Evolutionary conservation across 2,113 vertebrate species (phyloP).

Genomic region (Trichomycterus rosablanca): DNA sequence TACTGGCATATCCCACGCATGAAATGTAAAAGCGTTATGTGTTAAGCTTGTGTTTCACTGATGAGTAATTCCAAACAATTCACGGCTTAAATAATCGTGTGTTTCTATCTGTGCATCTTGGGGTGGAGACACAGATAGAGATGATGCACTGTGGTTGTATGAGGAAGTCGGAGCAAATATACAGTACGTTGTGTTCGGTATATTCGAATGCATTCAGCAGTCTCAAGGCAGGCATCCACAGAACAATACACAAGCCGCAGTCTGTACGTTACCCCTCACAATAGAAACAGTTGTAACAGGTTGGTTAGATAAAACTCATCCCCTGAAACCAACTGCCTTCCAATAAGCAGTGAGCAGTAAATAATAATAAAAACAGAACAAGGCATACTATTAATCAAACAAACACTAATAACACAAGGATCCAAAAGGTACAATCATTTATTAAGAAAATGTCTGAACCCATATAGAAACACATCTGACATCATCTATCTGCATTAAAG

Average conservation of each 20-base stretch:
- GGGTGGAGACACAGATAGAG: slow-evolving; percentile 51
- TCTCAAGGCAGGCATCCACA: slow-evolving; percentile 61
- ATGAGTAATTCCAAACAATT: no score
- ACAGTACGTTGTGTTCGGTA: slow-evolving; percentile 62
- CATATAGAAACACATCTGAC: background rate
- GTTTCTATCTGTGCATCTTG: slow-evolving; percentile 36
- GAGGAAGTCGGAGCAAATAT: slow-evolving; percentile 58
- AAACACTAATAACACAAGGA: slow-evolving; percentile 35
- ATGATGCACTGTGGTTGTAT: slow-evolving; percentile 43
- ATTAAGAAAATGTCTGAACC: slow-evolving; percentile 13
- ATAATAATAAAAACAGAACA: slow-evolving; percentile 64
- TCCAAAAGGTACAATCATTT: background rate
- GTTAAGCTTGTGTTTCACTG: no score
- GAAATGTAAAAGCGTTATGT: slow-evolving; percentile 48
- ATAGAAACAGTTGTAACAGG: slow-evolving; percentile 60
- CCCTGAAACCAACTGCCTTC: slow-evolving; percentile 64
- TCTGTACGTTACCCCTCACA: slow-evolving; percentile 66
- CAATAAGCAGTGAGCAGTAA: slow-evolving; percentile 44
- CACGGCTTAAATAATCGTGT: no score
- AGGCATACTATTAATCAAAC: slow-evolving; percentile 56
- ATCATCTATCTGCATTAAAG: no score
- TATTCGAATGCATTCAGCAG: slow-evolving; percentile 62
- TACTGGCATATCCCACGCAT: slow-evolving; percentile 49
- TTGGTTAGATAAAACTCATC: slow-evolving; percentile 62
- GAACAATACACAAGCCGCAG: slow-evolving; percentile 51